Conservation (phyloP, 2,113 vertebrate genomes). For the Dicrurus megarhynchus region DNA sequence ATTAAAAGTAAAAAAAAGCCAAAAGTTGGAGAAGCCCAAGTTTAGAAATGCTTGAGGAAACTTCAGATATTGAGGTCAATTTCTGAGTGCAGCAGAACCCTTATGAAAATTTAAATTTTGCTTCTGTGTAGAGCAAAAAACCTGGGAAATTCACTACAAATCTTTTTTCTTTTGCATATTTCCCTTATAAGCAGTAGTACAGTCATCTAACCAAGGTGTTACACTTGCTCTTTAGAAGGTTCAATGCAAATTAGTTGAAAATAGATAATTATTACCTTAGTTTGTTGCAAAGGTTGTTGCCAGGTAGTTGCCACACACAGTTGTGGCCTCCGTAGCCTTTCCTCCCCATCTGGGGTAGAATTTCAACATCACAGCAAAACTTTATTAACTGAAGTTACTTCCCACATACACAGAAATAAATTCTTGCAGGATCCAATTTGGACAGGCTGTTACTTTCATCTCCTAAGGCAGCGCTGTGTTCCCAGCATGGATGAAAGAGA, state of each 20-base stretch:
- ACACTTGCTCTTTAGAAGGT: rapidly evolving
- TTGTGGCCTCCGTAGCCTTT: not conserved
- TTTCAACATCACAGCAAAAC: not conserved
- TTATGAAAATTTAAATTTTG: too few species aligned
- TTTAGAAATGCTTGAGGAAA: not conserved
- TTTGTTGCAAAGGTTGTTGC: not conserved
- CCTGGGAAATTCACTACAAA: too few species aligned
- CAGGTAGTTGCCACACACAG: not conserved
- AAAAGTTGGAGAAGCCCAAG: not conserved
- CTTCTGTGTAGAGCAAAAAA: not conserved
- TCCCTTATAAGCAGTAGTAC: rapidly evolving
- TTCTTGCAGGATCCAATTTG: not conserved
- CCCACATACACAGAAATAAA: not conserved
- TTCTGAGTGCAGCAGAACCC: not conserved
- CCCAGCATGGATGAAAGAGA: not conserved
- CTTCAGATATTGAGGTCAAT: rapidly evolving
- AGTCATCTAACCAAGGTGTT: rapidly evolving
- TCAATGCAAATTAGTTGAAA: not conserved
- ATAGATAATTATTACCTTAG: rapidly evolving
- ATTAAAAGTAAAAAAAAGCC: not conserved
- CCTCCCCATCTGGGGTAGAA: not conserved
- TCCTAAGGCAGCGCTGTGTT: not conserved
- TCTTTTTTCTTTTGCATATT: not conserved
- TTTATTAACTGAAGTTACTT: not conserved
- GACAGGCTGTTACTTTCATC: not conserved